A percentile compares a stretch with the other conserved stretches of the same genome.
phyloP scores from a whole-genome alignment of 23 tunicate species.

The Botrylloides violaceus region DNA sequence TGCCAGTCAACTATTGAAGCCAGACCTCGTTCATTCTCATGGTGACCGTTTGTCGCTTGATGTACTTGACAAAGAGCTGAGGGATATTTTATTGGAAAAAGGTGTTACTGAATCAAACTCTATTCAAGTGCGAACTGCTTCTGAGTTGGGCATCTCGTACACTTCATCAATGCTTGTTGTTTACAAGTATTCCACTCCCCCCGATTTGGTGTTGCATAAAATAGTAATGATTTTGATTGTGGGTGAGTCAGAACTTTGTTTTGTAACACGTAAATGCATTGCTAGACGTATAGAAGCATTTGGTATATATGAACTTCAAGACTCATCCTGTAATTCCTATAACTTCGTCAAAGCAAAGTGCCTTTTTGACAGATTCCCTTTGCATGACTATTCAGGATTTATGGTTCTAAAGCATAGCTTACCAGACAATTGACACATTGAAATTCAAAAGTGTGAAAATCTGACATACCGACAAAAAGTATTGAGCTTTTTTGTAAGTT shows the following conservation, averaged over 20 bases:
- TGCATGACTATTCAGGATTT: not conserved
- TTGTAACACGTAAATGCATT: not conserved
- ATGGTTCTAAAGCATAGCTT: not conserved
- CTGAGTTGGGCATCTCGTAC: conserved; percentile 1
- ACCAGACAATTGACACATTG: not conserved
- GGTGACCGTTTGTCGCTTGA: not conserved
- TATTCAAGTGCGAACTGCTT: conserved; percentile 6
- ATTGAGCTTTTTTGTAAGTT: too few species aligned
- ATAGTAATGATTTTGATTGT: not conserved
- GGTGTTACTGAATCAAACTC: conserved; percentile 14
- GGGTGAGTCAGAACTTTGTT: not conserved
- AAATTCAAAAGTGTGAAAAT: too few species aligned
- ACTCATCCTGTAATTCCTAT: not conserved
- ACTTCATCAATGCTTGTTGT: not conserved
- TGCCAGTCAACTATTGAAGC: not conserved
- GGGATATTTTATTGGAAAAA: not conserved
- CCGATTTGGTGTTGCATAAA: not conserved
- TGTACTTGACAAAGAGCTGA: not conserved
- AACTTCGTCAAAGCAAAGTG: not conserved
- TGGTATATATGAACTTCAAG: not conserved
- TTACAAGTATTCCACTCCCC: not conserved
- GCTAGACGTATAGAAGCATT: not conserved
- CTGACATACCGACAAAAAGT: too few species aligned
- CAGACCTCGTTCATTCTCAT: not conserved
- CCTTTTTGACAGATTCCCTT: not conserved